Conservation (phyloP, 2,113 vertebrate genomes). For the Odocoileus hemionus region DNA sequence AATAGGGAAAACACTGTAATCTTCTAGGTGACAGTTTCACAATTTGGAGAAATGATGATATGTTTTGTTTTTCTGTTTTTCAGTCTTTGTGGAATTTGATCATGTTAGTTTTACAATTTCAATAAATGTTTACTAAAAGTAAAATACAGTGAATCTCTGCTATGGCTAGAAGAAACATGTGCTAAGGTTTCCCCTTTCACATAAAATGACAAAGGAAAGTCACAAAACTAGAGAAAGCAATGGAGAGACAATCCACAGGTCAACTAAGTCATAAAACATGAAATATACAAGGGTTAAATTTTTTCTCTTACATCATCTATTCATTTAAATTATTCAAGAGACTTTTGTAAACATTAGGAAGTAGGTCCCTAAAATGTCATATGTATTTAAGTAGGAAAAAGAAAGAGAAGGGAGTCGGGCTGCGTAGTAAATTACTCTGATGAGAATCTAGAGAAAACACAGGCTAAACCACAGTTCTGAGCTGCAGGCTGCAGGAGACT, state of each 20-base stretch:
- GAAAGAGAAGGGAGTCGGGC: neutral
- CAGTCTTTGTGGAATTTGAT: neutral
- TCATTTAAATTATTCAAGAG: neutral
- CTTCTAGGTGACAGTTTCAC: neutral
- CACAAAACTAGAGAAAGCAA: neutral
- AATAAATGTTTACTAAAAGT: neutral
- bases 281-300: neutral
- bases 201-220: neutral
- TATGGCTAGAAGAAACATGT: neutral
- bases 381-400: neutral
- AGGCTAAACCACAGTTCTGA: neutral
- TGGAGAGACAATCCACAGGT: neutral
- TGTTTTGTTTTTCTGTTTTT: neutral
- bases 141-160: neutral
- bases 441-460: neutral
- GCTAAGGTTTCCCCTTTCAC: neutral
- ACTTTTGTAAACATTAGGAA: neutral
- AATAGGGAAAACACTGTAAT: accelerated
- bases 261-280: neutral
- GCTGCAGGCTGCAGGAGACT: neutral
- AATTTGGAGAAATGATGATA: neutral
- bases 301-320: neutral
- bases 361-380: neutral
- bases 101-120: neutral
- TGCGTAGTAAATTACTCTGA: neutral